Evolutionary conservation across 1,140 invertebrate genomes (phyloP).

Genomic region (Tenebrio molitor): DNA sequence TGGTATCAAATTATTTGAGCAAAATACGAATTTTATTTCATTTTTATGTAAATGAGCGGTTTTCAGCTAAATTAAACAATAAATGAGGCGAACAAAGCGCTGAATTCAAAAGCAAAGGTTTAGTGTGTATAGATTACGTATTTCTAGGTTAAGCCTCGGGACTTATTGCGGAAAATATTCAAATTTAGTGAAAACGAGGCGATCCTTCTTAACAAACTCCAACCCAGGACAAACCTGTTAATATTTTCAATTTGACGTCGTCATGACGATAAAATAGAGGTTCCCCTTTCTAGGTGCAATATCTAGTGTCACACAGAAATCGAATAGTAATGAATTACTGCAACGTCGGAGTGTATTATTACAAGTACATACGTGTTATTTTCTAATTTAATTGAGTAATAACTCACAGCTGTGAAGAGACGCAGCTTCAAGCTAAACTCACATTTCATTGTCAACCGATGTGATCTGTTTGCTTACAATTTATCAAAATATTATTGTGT

Average conservation of each 20-base stretch:
- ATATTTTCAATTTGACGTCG: slow-evolving; percentile 19
- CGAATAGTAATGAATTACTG: slow-evolving; percentile 22
- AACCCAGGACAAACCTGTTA: not conserved
- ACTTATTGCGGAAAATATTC: slow-evolving; percentile 25
- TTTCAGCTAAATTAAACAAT: slow-evolving; percentile 40
- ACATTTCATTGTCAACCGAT: slow-evolving; percentile 51
- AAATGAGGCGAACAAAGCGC: slow-evolving; percentile 21
- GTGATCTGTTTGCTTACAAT: slow-evolving; percentile 52
- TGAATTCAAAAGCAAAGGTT: slow-evolving; percentile 21
- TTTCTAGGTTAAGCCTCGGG: slow-evolving; percentile 14
- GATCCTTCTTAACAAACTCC: not conserved
- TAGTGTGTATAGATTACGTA: slow-evolving; percentile 29
- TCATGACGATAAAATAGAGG: not conserved
- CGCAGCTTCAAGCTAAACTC: slow-evolving; percentile 44
- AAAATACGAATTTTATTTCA: slow-evolving; percentile 40
- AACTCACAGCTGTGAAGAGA: slow-evolving; percentile 39
- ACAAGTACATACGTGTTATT: slow-evolving; percentile 33
- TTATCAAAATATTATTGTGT: slow-evolving; percentile 52
- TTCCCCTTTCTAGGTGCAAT: not conserved
- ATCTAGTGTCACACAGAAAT: not conserved
- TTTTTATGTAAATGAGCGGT: slow-evolving; percentile 39
- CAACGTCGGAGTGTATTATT: not conserved
- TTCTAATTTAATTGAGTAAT: slow-evolving; percentile 45
- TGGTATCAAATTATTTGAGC: slow-evolving; percentile 11
- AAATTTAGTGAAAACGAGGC: slow-evolving; percentile 2